A percentile compares a stretch with the other conserved stretches of the same genome.
These are phyloP conservation scores for Drosophila nikananu DNA, from an alignment of 1,140 invertebrate genomes.

Conservation along the genomic window DNA sequence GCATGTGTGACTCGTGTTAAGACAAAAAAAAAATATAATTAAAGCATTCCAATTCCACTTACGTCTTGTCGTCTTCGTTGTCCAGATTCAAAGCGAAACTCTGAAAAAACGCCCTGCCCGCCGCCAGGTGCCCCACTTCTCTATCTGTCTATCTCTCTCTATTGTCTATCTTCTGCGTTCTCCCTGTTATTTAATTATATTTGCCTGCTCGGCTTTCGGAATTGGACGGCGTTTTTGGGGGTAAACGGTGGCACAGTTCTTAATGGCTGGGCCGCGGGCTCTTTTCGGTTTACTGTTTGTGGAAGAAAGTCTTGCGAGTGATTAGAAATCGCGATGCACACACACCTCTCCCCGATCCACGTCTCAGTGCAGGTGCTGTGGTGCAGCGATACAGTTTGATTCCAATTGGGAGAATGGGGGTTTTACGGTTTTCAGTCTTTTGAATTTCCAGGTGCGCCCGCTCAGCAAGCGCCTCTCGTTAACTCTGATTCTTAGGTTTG, in stretches of 20 bases:
- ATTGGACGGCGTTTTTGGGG: constrained; percentile 47
- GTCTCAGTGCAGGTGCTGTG: constrained; percentile 22
- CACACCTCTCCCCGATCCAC: constrained; percentile 14
- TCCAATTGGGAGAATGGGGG: constrained; percentile 8
- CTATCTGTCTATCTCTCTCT: constrained; percentile 14
- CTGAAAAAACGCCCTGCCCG: constrained; percentile 63
- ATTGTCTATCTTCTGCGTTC: constrained; percentile 2
- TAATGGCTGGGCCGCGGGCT: constrained; percentile 45
- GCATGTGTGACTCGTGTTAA: not conserved
- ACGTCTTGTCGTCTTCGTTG: constrained; percentile 79
- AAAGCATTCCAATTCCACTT: constrained; percentile 70
- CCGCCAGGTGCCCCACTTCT: constrained; percentile 51
- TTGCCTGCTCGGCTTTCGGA: constrained; percentile 45
- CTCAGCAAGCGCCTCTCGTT: constrained; percentile 53
- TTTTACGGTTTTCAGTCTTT: constrained; percentile 64
- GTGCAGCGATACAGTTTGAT: constrained; percentile 31
- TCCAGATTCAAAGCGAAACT: constrained; percentile 66
- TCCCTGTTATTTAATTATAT: constrained; percentile 46
- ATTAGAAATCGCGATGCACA: constrained; percentile 71
- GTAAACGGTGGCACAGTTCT: constrained; percentile 61
- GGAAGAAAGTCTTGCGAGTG: constrained; percentile 74
- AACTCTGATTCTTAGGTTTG: constrained; percentile 50
- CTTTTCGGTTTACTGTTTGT: constrained; percentile 37
- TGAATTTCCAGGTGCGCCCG: constrained; percentile 57
- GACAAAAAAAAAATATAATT: constrained; percentile 38